Conservation (phyloP, 2,888 invertebrate genomes). For the Orthosia incerta region DNA sequence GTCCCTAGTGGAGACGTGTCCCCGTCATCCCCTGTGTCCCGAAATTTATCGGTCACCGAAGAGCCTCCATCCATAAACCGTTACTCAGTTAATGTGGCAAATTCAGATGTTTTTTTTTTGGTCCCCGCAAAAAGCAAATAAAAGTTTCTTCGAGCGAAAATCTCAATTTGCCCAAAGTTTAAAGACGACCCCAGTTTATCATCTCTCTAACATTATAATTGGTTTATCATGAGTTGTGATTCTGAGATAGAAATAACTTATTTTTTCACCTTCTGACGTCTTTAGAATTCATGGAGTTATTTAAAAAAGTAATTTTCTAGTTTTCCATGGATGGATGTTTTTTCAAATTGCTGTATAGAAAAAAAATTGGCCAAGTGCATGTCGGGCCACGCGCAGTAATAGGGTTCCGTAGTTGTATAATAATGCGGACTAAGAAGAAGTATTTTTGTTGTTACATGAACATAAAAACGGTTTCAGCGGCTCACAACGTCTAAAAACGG, state of each 20-base stretch:
- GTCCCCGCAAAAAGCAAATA: slow-evolving; percentile 79
- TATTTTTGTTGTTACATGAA: too few relatives aligned
- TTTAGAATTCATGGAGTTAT: not conserved
- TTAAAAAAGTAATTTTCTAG: not conserved
- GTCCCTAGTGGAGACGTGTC: slow-evolving; percentile 11
- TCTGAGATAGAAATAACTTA: slow-evolving; percentile 41
- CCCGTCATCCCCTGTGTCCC: not conserved
- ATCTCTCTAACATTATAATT: slow-evolving; percentile 75
- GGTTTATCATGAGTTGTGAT: slow-evolving; percentile 69
- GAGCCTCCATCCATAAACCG: slow-evolving; percentile 50
- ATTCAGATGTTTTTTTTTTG: slow-evolving; percentile 67
- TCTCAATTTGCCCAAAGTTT: slow-evolving; percentile 79
- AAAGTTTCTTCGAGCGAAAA: slow-evolving; percentile 84
- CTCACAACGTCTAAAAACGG: too few relatives aligned
- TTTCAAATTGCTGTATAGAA: too few relatives aligned
- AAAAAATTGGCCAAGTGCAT: too few relatives aligned
- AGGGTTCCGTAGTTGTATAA: too few relatives aligned
- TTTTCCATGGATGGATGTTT: not conserved
- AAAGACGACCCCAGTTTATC: slow-evolving; percentile 71
- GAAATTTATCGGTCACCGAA: slow-evolving; percentile 24
- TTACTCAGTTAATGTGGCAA: slow-evolving; percentile 58
- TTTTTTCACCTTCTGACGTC: slow-evolving; percentile 10
- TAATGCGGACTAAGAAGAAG: too few relatives aligned
- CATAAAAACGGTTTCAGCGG: too few relatives aligned
- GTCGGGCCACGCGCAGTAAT: too few relatives aligned